Evolutionary conservation across 1,140 invertebrate genomes (phyloP).

Genomic region (Lepidurus arcticus): DNA sequence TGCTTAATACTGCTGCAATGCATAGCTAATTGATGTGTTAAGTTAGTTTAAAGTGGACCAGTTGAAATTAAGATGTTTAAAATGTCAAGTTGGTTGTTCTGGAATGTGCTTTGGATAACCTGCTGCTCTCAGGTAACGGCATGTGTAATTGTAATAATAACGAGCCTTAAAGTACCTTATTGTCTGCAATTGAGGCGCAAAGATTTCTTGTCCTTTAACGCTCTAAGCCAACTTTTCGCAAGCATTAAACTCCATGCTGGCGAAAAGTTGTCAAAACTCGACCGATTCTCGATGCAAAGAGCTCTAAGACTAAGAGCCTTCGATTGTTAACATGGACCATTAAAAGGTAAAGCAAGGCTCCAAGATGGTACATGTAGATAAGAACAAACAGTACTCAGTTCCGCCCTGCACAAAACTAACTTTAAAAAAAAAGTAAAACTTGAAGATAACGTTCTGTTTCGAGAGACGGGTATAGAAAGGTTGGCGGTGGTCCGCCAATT

Average conservation of each 20-base stretch:
- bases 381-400: slow-evolving; percentile 9
- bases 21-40: not conserved
- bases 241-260: no score
- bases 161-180: no score
- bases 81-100: not conserved
- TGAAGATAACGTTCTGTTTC: no score
- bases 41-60: not conserved
- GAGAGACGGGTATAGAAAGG: not conserved
- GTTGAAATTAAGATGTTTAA: not conserved
- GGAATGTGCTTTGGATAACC: not conserved
- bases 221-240: no score
- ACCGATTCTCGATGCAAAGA: no score
- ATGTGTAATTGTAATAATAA: no score
- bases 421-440: no score
- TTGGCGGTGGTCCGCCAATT: not conserved
- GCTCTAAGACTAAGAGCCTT: no score
- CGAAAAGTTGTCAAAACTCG: no score
- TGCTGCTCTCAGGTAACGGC: not conserved
- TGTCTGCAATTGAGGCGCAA: no score
- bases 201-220: no score
- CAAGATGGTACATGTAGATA: not conserved
- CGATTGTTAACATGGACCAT: no score
- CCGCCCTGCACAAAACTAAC: not conserved
- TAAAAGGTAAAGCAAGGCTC: not conserved
- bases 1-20: not conserved